Evolutionary conservation across 2,113 vertebrate genomes (phyloP), one percentile per base, ranked within the genome.

Genomic region (Petrocephalus zakoni): DNA sequence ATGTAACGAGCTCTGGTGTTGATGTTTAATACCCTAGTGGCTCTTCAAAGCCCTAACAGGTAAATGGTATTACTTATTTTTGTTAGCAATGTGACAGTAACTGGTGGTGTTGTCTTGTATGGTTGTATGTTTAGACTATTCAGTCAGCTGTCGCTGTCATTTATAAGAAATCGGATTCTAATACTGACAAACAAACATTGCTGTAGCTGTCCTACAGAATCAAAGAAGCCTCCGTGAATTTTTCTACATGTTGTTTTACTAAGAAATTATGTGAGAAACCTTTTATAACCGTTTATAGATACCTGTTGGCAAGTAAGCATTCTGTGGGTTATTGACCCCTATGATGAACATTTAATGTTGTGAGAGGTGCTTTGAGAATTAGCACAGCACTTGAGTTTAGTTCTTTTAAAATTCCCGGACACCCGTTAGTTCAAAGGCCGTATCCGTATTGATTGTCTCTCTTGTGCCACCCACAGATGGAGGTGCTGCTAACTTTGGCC

Each of bases 401-500:
- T n/a, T 84, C 4, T 13, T 83, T 47, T 37, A 34, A 37, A 37
- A 42, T 75, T 42, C 15, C 72, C 42, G 42, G 42, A 42, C 42
- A 42, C 42, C 42, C 34, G 19, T 75, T 19, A 19, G 4, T 75
- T 75, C 29, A 29, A 17, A 15, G 34, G 34, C 17, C 17, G 15
- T 42, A 17, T 42, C 15, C 72, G 17, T 78, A 8, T 13, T 19
- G 29, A 78, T 42, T 34, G 34, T 42, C 34, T 86, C 21, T 61
- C 21, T 56, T 86, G n/a, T 56, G 2, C 85, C 29, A 25, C 82
- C 56, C 34, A 93, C 95, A 99, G 98, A 99, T 95, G 98, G 97
- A 85, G 98, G 97, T 52, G 97, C 98, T 9, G 97, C 95, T 91
- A 99, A 99, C 95, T 99, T 99, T 91, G 98, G 98, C 92, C 94